Percentiles rank a stretch among this genome's conserved stretches.
These are phyloP conservation scores for Stegastes partitus DNA, from an alignment of 2,113 vertebrate species.

Conservation along the genomic window DNA sequence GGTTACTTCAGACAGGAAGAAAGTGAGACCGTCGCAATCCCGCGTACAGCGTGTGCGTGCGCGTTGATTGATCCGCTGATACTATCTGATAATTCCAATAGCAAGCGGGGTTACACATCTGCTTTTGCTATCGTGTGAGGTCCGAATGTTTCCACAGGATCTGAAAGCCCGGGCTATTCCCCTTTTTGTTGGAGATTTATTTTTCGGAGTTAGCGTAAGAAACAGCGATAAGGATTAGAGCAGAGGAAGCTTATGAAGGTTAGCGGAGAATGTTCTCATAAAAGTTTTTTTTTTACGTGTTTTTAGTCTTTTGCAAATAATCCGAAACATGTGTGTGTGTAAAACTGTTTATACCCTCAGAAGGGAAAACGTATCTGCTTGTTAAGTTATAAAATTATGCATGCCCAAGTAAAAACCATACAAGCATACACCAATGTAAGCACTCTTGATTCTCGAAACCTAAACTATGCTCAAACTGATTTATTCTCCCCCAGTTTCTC, in stretches of 20 bases:
- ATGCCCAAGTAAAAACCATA: constrained; percentile 53
- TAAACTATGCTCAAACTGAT: constrained; percentile 28
- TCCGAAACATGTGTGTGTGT: constrained; percentile 59
- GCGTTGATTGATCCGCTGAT: constrained; percentile 72
- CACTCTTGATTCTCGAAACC: constrained; percentile 22
- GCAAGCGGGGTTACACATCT: constrained; percentile 72
- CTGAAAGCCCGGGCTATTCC: constrained; percentile 41
- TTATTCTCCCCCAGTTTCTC: constrained; percentile 18
- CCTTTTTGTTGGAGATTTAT: constrained; percentile 45
- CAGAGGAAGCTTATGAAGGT: constrained; percentile 23
- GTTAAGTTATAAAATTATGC: constrained; percentile 53
- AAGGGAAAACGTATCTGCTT: constrained; percentile 51
- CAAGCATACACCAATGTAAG: constrained; percentile 41
- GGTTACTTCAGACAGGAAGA: constrained; percentile 79
- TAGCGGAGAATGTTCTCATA: constrained; percentile 42
- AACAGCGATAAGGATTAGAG: constrained; percentile 37
- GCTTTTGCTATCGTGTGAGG: constrained; percentile 69
- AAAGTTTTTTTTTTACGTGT: constrained; percentile 23
- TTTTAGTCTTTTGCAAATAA: constrained; percentile 51
- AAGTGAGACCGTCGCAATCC: constrained; percentile 58
- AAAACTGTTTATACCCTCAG: constrained; percentile 57
- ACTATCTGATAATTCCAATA: constrained; percentile 56
- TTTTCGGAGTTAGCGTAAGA: constrained; percentile 37
- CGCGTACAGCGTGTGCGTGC: constrained; percentile 31
- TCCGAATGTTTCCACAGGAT: constrained; percentile 52